Percentiles rank a stretch among this genome's conserved stretches.
These are phyloP conservation scores for Epicauta chinensis DNA, from an alignment of 1,140 invertebrate genomes.

Conservation along the genomic window DNA sequence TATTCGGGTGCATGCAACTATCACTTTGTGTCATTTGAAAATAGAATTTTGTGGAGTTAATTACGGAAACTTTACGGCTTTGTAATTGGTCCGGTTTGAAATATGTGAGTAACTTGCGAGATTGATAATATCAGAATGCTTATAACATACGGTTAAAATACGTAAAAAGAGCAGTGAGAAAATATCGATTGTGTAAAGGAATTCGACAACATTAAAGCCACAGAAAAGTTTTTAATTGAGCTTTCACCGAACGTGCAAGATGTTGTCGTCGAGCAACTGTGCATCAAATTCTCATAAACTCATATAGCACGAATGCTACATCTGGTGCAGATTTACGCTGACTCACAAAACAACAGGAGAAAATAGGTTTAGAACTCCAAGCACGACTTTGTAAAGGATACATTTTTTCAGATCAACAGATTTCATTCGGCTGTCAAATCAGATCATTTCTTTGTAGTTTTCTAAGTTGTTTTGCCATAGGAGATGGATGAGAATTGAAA, in stretches of 20 bases:
- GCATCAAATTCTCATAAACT: constrained; percentile 28
- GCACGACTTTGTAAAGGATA: constrained; percentile 21
- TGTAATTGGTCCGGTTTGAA: too few species aligned
- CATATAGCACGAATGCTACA: constrained; percentile 19
- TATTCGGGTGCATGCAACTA: too few species aligned
- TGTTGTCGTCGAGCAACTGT: constrained; percentile 17
- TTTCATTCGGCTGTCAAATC: constrained; percentile 23
- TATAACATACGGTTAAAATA: too few species aligned
- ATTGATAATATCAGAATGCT: too few species aligned
- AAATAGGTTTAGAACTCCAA: constrained; percentile 8
- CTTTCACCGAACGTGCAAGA: constrained; percentile 13
- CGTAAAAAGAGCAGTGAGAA: too few species aligned
- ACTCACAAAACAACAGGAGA: constrained; percentile 1
- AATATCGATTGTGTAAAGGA: too few species aligned
- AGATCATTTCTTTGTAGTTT: constrained; percentile 20
- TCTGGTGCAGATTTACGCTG: constrained; percentile 21
- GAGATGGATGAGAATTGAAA: background rate
- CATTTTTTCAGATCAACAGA: constrained; percentile 29
- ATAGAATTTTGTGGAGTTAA: too few species aligned
- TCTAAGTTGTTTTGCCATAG: background rate
- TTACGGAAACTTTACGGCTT: too few species aligned
- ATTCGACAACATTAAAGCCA: background rate
- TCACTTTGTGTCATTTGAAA: too few species aligned
- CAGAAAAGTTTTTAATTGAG: constrained; percentile 24
- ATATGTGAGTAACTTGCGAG: too few species aligned